Conservation (phyloP, 2,113 vertebrate species). For the Myodes glareolus region DNA sequence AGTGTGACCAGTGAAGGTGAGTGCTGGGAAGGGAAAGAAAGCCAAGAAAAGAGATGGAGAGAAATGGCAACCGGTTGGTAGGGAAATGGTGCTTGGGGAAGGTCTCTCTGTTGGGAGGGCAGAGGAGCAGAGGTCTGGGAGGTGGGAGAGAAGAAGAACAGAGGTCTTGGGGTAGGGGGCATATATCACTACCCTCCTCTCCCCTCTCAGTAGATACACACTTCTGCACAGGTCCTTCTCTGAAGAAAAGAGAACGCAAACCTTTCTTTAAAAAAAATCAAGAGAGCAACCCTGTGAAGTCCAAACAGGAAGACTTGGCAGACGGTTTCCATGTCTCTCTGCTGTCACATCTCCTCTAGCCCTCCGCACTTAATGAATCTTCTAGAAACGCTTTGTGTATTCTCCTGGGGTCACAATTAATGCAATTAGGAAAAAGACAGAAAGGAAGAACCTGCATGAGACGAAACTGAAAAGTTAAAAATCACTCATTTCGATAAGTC, state of each 20-base stretch:
- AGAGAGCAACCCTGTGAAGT: background rate
- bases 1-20: background rate
- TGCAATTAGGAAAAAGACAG: conserved; percentile 46
- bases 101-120: background rate
- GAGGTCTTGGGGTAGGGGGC: background rate
- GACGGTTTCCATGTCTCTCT: accelerated
- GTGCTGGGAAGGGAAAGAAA: background rate
- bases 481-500: background rate
- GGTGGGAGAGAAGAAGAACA: accelerated
- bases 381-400: conserved; percentile 3
- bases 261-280: too few relatives aligned
- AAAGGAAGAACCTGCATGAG: background rate
- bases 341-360: background rate
- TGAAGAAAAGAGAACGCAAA: background rate
- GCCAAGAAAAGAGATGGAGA: background rate
- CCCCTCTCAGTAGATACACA: accelerated
- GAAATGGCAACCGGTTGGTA: too few relatives aligned
- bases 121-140: background rate
- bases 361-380: background rate
- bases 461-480: background rate
- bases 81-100: background rate
- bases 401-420: background rate
- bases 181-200: background rate
- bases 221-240: background rate
- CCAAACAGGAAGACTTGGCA: background rate